phyloP scores from a whole-genome alignment of 2,113 vertebrate species.

The Pluvialis apricaria region DNA sequence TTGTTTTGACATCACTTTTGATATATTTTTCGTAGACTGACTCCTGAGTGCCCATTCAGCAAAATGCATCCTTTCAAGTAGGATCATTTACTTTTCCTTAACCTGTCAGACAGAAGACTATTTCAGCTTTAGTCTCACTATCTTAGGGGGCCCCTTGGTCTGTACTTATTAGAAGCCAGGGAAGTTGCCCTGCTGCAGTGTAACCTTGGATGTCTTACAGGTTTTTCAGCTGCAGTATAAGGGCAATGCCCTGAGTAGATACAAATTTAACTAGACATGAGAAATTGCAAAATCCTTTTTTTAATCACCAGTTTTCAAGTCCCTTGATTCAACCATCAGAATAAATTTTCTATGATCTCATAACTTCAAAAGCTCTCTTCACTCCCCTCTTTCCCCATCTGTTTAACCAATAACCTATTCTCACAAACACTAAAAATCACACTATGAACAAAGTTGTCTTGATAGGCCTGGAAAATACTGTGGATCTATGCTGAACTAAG shows the following conservation, averaged over 20 bases:
- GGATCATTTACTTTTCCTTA: neutral
- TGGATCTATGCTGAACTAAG: neutral
- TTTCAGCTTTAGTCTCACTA: slow-evolving; percentile 5
- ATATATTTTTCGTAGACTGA: neutral
- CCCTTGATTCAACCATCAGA: slow-evolving; percentile 13
- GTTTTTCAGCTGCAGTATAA: neutral
- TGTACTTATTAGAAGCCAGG: slow-evolving; percentile 23
- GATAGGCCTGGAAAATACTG: neutral
- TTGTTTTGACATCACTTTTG: neutral
- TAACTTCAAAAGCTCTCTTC: slow-evolving; percentile 29
- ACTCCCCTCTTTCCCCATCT: neutral
- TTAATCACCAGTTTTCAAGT: neutral
- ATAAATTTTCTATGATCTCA: slow-evolving; percentile 37
- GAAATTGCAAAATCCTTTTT: slow-evolving; percentile 25
- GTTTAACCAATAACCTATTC: slow-evolving; percentile 33
- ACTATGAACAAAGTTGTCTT: neutral
- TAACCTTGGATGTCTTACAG: slow-evolving; percentile 30
- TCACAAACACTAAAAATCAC: slow-evolving; percentile 42
- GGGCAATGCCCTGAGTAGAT: neutral
- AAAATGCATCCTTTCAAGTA: neutral
- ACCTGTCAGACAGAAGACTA: neutral
- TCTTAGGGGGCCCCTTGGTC: neutral
- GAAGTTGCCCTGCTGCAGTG: neutral
- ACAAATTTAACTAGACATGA: slow-evolving; percentile 39
- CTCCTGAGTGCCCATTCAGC: neutral